A percentile compares a stretch with the other conserved stretches of the same genome.
These are phyloP conservation scores for Lysandra coridon DNA, from an alignment of 2,888 invertebrate species.

Conservation along the genomic window DNA sequence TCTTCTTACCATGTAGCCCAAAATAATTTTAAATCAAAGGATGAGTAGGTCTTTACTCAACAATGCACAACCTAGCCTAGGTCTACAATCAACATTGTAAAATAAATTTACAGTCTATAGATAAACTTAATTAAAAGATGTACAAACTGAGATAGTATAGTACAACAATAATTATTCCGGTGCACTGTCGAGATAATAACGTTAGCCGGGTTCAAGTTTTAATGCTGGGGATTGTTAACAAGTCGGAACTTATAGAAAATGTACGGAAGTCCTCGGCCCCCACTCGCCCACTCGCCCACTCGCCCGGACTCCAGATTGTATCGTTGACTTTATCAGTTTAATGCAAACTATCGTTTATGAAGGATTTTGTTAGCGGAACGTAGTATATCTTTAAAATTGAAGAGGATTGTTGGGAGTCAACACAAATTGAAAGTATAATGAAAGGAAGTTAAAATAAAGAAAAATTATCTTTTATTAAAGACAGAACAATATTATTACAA, in stretches of 20 bases:
- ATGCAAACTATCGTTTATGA: constrained; percentile 19
- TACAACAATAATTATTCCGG: constrained; percentile 22
- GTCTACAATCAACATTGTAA: background rate
- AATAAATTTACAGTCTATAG: background rate
- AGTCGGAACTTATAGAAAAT: constrained; percentile 39
- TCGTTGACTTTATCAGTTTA: constrained; percentile 25
- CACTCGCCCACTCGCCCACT: background rate
- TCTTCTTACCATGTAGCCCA: too few relatives aligned
- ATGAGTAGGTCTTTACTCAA: background rate
- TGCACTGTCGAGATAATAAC: constrained; percentile 32
- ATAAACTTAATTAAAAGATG: constrained; percentile 9
- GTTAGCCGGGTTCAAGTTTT: constrained; percentile 37
- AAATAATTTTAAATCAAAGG: background rate
- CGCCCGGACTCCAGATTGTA: constrained; percentile 21
- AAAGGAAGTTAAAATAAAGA: too few relatives aligned
- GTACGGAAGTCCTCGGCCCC: constrained; percentile 34
- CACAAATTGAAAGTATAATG: background rate
- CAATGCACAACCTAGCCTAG: background rate
- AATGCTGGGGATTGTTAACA: constrained; percentile 37
- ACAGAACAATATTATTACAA: too few relatives aligned
- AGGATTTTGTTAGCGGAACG: constrained; percentile 3
- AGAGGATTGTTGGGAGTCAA: background rate
- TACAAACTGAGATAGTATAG: constrained; percentile 5
- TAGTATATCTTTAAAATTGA: background rate
- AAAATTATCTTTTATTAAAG: too few relatives aligned